A percentile compares a stretch with the other conserved stretches of the same genome.
Conservation (phyloP, 2,797 vertebrate genomes). For the Sebastes oblongus region DNA sequence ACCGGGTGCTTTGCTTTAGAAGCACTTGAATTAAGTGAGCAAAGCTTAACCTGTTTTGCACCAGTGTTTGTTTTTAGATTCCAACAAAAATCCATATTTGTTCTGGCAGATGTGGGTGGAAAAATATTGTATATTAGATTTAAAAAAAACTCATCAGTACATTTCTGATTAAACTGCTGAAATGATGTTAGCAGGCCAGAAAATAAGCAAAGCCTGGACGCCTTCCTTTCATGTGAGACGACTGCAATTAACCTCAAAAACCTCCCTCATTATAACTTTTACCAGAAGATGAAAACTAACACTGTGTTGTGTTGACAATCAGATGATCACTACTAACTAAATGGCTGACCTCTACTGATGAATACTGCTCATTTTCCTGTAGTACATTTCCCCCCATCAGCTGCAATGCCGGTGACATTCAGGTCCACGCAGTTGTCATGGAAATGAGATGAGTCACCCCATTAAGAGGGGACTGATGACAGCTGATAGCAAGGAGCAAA, state of each 20-base stretch:
- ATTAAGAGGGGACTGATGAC: constrained; percentile 26
- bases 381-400: background rate
- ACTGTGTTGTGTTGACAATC: background rate
- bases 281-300: background rate
- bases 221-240: background rate
- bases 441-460: constrained; percentile 72
- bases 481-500: constrained; percentile 46
- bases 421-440: constrained; percentile 68
- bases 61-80: background rate
- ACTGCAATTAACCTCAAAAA: background rate
- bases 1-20: background rate
- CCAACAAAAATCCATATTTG: background rate
- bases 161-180: background rate
- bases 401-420: constrained; percentile 26
- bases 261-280: background rate
- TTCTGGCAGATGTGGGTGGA: background rate
- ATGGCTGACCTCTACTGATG: background rate
- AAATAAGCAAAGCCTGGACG: background rate
- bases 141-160: background rate
- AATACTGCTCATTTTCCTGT: background rate
- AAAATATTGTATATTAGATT: background rate
- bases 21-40: background rate
- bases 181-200: background rate
- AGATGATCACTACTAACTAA: background rate
- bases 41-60: background rate